phyloP scores from a whole-genome alignment of 2,888 invertebrate species.

The Drosophila birchii region DNA sequence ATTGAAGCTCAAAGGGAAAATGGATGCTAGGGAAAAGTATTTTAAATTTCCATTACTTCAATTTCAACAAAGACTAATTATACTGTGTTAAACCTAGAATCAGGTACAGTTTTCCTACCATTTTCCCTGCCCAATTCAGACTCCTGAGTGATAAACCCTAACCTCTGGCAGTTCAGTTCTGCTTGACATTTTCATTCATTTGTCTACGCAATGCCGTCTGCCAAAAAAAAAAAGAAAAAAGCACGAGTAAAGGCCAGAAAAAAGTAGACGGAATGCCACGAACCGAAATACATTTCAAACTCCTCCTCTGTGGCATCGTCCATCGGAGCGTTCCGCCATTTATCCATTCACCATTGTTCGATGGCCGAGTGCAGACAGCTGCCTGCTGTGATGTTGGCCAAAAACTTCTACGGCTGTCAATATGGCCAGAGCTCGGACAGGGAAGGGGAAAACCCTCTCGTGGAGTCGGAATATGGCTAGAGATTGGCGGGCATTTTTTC shows the following conservation, averaged over 20 bases:
- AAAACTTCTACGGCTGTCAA: constrained; percentile 68
- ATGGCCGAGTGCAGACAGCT: constrained; percentile 56
- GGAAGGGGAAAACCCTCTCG: background rate
- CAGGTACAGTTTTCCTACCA: background rate
- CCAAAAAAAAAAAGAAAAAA: constrained; percentile 34
- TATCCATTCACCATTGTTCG: constrained; percentile 61
- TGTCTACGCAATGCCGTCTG: constrained; percentile 66
- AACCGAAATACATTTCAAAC: constrained; percentile 49
- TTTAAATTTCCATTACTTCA: background rate
- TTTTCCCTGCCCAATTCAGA: background rate
- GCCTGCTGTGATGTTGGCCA: constrained; percentile 70
- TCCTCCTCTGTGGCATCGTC: constrained; percentile 35
- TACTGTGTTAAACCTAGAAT: background rate
- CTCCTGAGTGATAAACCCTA: constrained; percentile 24
- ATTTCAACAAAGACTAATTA: constrained; percentile 13
- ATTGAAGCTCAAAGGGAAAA: background rate
- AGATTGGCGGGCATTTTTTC: constrained; percentile 74
- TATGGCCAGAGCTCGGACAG: constrained; percentile 43
- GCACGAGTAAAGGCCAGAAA: constrained; percentile 5
- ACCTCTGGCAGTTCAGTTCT: constrained; percentile 57
- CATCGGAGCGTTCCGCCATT: constrained; percentile 63
- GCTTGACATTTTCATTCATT: constrained; percentile 81
- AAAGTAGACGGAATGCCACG: constrained; percentile 11
- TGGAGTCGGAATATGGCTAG: constrained; percentile 58
- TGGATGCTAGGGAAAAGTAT: background rate